These are phyloP conservation scores for Eumaeus atala DNA, from an alignment of 1,140 invertebrate genomes.

Conservation along the genomic window DNA sequence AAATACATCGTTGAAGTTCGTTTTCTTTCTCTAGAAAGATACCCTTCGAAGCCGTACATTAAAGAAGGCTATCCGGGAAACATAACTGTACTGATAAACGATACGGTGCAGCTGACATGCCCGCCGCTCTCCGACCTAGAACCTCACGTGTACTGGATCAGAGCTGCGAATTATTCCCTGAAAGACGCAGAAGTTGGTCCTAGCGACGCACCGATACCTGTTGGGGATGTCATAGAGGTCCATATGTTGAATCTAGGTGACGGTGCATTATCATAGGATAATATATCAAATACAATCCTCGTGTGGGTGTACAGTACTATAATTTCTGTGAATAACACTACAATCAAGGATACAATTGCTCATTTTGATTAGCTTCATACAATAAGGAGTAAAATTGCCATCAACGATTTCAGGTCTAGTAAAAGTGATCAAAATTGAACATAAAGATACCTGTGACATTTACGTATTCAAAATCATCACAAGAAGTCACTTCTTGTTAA, in stretches of 20 bases:
- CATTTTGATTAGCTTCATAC: no score
- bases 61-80: conserved; percentile 86
- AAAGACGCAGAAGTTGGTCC: conserved; percentile 64
- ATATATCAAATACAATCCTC: no score
- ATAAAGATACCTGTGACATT: no score
- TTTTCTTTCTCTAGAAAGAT: conserved; percentile 77
- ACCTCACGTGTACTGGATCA: conserved; percentile 84
- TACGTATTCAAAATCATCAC: no score
- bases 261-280: conserved; percentile 16
- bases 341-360: no score
- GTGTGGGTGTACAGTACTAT: no score
- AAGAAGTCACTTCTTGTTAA: no score
- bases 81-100: conserved; percentile 81
- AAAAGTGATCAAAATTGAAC: no score
- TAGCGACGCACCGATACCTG: conserved; percentile 71
- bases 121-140: conserved; percentile 83
- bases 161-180: conserved; percentile 56
- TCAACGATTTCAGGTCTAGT: no score
- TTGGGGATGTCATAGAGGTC: conserved; percentile 74
- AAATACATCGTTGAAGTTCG: not conserved
- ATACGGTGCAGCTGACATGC: conserved; percentile 82
- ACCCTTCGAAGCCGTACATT: conserved; percentile 86
- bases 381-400: no score
- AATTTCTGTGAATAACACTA: no score
- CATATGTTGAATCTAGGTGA: conserved; percentile 39